Conservation (phyloP, 2,888 invertebrate genomes). For the Clivina fossor region DNA sequence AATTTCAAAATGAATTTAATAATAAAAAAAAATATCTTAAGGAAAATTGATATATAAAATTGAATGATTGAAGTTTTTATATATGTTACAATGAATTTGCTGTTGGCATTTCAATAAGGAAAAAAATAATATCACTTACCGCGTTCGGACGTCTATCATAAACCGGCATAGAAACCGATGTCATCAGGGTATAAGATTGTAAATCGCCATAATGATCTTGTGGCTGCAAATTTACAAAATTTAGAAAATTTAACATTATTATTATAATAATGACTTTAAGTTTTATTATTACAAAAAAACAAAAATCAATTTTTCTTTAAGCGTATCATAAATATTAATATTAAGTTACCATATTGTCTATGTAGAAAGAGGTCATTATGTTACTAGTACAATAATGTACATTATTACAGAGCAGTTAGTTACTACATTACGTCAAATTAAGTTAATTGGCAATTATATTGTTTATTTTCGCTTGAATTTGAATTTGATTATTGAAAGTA, state of each 20-base stretch:
- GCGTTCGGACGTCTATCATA: slow-evolving; percentile 84
- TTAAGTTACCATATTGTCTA: no score
- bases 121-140: slow-evolving; percentile 59
- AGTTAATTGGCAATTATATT: no score
- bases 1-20: neutral
- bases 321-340: no score
- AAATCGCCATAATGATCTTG: slow-evolving; percentile 64
- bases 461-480: no score
- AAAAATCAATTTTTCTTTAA: no score
- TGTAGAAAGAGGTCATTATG: no score
- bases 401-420: no score
- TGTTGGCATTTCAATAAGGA: slow-evolving; percentile 16
- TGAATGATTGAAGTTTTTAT: no score
- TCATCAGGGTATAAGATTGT: slow-evolving; percentile 81
- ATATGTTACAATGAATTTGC: slow-evolving; percentile 27
- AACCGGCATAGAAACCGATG: slow-evolving; percentile 91
- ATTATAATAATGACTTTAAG: slow-evolving; percentile 13
- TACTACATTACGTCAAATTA: no score
- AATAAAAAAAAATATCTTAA: neutral
- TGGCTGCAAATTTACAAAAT: slow-evolving; percentile 52
- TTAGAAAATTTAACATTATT: neutral
- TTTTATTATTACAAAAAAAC: no score
- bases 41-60: neutral
- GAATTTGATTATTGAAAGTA: no score
- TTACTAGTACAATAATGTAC: no score